These are phyloP conservation scores for Notocelia uddmanniana DNA, from an alignment of 2,888 invertebrate genomes.

Conservation along the genomic window DNA sequence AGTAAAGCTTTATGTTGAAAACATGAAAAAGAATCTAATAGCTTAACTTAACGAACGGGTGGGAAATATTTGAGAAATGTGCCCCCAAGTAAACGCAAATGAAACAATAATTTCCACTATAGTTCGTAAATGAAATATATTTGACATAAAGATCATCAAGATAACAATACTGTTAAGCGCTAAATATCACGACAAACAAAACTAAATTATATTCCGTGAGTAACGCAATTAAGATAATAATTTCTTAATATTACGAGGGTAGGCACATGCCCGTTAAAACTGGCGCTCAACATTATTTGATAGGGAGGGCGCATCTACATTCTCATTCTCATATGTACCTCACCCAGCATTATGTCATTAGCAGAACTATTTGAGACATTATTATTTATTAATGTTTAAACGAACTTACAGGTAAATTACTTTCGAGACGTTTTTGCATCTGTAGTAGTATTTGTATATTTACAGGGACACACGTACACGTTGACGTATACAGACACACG, in stretches of 20 bases:
- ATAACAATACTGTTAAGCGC: slow-evolving; percentile 46
- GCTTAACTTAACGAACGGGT: too few relatives aligned
- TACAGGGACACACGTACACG: too few relatives aligned
- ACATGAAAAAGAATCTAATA: too few relatives aligned
- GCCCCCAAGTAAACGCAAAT: background rate
- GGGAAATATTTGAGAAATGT: background rate
- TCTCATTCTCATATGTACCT: background rate
- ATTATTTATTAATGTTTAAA: too few relatives aligned
- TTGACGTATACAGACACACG: too few relatives aligned
- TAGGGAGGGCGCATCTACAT: slow-evolving; percentile 22
- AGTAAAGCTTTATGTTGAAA: too few relatives aligned
- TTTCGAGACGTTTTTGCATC: too few relatives aligned
- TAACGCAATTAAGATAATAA: slow-evolving; percentile 66
- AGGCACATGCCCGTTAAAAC: slow-evolving; percentile 44
- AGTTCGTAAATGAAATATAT: slow-evolving; percentile 32
- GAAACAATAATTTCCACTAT: slow-evolving; percentile 16
- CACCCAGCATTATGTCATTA: background rate
- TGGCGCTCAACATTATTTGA: slow-evolving; percentile 24
- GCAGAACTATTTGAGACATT: too few relatives aligned
- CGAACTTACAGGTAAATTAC: too few relatives aligned
- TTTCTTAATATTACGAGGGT: slow-evolving; percentile 58
- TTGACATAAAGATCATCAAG: slow-evolving; percentile 36
- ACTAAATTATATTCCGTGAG: slow-evolving; percentile 63
- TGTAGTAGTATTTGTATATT: too few relatives aligned
- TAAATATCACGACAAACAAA: slow-evolving; percentile 52